Evolutionary conservation across 2,113 vertebrate genomes (phyloP).

Genomic region (Microtus richardsoni): DNA sequence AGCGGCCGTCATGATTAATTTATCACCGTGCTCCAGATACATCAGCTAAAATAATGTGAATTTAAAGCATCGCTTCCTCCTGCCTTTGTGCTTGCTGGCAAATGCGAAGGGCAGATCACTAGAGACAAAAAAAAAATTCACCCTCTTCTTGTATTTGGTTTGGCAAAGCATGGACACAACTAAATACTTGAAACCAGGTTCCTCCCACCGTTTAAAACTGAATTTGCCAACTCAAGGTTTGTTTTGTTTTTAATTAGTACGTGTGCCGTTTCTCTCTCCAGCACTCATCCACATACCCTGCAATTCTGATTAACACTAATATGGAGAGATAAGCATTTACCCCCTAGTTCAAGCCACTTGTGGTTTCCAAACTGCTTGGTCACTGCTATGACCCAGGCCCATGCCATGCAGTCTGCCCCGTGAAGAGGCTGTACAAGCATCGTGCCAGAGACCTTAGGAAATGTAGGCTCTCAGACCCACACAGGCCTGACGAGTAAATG

Average conservation of each 20-base stretch:
- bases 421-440: neutral
- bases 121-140: constrained; percentile 59
- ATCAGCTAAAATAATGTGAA: constrained; percentile 81
- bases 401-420: neutral
- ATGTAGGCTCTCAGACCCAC: neutral
- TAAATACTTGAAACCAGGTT: neutral
- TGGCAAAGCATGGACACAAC: neutral
- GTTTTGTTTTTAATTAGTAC: neutral
- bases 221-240: neutral
- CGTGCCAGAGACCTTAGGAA: neutral
- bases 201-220: neutral
- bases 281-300: neutral
- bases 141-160: neutral
- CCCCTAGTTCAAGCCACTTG: constrained; percentile 59
- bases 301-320: constrained; percentile 66
- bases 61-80: constrained; percentile 75
- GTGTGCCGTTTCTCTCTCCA: too few relatives aligned
- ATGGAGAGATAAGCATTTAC: neutral
- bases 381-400: neutral
- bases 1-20: constrained; percentile 81
- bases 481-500: neutral
- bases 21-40: constrained; percentile 82
- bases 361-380: neutral
- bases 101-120: constrained; percentile 63
- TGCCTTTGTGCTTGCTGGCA: constrained; percentile 62